Base-by-base conservation (phyloP, 2,888 invertebrate species). In the Clusia tigrina region DNA sequence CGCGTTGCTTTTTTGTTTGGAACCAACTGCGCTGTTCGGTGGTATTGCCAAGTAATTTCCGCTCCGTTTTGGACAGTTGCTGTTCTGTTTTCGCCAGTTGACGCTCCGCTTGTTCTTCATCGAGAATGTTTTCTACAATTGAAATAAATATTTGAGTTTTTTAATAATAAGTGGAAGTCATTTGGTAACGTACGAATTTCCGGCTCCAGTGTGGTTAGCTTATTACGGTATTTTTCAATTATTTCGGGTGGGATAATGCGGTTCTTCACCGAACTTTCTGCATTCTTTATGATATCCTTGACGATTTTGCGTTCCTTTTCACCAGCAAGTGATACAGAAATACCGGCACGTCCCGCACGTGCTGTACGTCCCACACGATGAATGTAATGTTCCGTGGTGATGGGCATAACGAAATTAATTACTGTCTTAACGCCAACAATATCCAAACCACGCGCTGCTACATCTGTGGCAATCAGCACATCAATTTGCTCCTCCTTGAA, bases 391-490 rank as follows among this genome's bases (percentile, higher is more conserved):
- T 98, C 95, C 20, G 97, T 83, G 0, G 95, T 94, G 51, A 93
- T 91, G 0, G 98, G 98, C 90, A 98, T 91, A 0, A 95, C 92
- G 84, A 96, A 98, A 85, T 99, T 99, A 52, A 99, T 90, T 3
- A 98, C 98, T 15, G 98, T 98, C 85, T 95, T 94, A 0, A 98
- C 96, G 9, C 96, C 96, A n/a, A 93, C 91, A 72, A 98, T 98
- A 85, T 98, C 98, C 53, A 98, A 86, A 76, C 99, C 85, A 78
- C 96, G 86, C 3, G 96, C 95, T 0, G 96, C 96, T 42, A 97
- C 91, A 84, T 97, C 97, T 0, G 97, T 97, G 0, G 96, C 96
- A 55, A 96, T 89, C n/a, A 97, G 85, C n/a, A 94, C 88, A 79
- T 94, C 94, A 2, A 90, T 90, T 77, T 88, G 88, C 74, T 93